Conservation (phyloP, 2,888 invertebrate genomes). For the Plutella xylostella region DNA sequence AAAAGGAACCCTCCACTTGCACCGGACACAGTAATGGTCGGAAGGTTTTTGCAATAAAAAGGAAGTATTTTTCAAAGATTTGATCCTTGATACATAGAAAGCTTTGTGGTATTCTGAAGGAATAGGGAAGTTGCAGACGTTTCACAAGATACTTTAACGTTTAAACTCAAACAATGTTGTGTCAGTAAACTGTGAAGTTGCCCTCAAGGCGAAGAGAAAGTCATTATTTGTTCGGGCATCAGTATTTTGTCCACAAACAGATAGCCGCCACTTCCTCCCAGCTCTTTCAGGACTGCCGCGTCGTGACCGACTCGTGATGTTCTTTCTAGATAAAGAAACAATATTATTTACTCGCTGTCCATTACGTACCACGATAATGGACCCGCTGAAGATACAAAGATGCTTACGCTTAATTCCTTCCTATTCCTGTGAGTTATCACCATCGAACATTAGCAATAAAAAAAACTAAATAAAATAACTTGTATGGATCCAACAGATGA, state of each 20-base stretch:
- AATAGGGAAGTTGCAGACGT: too few species aligned
- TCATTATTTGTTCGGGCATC: conserved; percentile 24
- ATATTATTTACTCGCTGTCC: conserved; percentile 49
- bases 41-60: too few species aligned
- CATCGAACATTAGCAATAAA: too few species aligned
- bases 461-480: too few species aligned
- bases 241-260: conserved; percentile 34
- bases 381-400: too few species aligned
- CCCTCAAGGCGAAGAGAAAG: conserved; percentile 21
- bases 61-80: too few species aligned
- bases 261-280: conserved; percentile 35
- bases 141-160: conserved; percentile 5
- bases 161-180: conserved; percentile 4
- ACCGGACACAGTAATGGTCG: background rate
- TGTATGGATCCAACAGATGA: too few species aligned
- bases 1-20: background rate
- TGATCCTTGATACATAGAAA: too few species aligned
- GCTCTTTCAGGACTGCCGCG: conserved; percentile 45
- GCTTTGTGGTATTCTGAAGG: too few species aligned
- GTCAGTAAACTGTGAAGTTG: conserved; percentile 19
- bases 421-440: too few species aligned
- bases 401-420: too few species aligned
- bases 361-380: too few species aligned
- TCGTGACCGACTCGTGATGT: conserved; percentile 50
- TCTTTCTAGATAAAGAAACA: conserved; percentile 42